phyloP scores from a whole-genome alignment of 64 coral and sea anemone genomes.

The Trachythela sp. region DNA sequence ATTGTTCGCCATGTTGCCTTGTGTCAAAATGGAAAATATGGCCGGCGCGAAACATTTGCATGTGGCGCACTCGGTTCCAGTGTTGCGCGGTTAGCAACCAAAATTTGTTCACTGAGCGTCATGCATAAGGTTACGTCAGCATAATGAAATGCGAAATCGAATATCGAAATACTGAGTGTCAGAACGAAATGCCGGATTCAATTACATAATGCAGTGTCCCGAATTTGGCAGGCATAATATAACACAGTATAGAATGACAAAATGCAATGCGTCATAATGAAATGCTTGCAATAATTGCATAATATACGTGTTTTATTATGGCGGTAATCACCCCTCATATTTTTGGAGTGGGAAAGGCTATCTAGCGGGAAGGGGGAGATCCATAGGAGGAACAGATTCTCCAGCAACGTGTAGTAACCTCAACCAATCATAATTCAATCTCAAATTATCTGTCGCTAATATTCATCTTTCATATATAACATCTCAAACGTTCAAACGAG shows the following conservation, averaged over 20 bases:
- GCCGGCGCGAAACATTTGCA: conserved; percentile 9
- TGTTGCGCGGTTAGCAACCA: conserved; percentile 4
- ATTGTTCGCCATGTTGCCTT: neutral
- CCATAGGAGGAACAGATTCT: no score
- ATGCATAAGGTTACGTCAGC: conserved; percentile 22
- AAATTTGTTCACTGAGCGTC: conserved; percentile 22
- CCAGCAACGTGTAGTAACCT: no score
- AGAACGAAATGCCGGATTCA: neutral
- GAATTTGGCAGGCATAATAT: conserved; percentile 2
- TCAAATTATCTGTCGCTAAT: no score
- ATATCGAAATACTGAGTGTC: neutral
- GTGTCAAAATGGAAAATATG: neutral
- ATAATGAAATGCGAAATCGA: conserved; percentile 27
- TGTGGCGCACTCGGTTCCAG: conserved; percentile 19
- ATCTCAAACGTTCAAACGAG: no score
- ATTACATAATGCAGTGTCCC: neutral
- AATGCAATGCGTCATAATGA: no score
- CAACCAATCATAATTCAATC: no score
- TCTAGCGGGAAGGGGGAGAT: no score
- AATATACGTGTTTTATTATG: no score
- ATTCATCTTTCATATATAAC: no score
- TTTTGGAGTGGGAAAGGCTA: no score
- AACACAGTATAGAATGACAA: neutral
- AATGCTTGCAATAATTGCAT: no score
- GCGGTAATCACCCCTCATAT: no score